Conservation (phyloP, 1,140 invertebrate species). For the Aphaenogaster rudis region DNA sequence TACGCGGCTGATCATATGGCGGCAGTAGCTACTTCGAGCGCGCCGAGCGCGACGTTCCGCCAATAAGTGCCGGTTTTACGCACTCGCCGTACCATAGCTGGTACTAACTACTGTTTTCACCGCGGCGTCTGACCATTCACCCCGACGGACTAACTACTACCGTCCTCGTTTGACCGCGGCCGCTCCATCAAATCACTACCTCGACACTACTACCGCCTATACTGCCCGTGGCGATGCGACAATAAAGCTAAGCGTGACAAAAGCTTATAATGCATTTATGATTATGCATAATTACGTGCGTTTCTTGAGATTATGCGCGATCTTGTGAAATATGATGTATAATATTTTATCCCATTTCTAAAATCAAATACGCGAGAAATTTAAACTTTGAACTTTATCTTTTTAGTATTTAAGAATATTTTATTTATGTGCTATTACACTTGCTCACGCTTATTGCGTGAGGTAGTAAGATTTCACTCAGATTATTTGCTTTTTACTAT, state of each 20-base stretch:
- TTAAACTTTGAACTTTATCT: neutral
- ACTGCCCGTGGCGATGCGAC: neutral
- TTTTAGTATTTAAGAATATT: slow-evolving; percentile 7
- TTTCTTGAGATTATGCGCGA: neutral
- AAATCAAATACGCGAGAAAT: neutral
- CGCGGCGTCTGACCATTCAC: slow-evolving; percentile 7
- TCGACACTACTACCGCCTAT: neutral
- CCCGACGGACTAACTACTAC: slow-evolving; percentile 2
- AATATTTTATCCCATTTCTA: neutral
- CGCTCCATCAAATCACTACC: slow-evolving; percentile 13
- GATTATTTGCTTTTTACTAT: slow-evolving; percentile 11
- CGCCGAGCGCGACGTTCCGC: neutral
- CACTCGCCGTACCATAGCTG: neutral
- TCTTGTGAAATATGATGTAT: neutral
- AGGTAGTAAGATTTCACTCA: neutral
- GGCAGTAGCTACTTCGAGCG: neutral
- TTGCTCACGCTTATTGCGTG: neutral
- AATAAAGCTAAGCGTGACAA: neutral
- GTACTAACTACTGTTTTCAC: slow-evolving; percentile 31
- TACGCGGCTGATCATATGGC: slow-evolving; percentile 28
- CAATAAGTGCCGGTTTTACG: slow-evolving; percentile 43
- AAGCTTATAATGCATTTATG: neutral
- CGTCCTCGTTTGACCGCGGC: neutral
- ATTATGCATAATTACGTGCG: neutral
- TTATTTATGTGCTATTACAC: neutral